Evolutionary conservation across 2,888 invertebrate genomes (phyloP).

Genomic region (Ectemnius cavifrons): DNA sequence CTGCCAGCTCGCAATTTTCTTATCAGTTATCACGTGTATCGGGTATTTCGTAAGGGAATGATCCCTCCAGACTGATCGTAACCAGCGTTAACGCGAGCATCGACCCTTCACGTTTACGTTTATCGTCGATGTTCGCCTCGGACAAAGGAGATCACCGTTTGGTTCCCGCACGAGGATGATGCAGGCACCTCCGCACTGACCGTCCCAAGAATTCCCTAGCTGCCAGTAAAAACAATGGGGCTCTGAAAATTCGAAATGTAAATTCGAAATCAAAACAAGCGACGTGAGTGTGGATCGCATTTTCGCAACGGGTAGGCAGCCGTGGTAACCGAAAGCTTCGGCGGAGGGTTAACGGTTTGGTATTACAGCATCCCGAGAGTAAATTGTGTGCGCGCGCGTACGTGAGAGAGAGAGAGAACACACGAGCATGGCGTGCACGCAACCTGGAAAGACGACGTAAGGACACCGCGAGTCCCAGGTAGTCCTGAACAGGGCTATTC

Average conservation of each 20-base stretch:
- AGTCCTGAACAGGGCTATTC: conserved; percentile 65
- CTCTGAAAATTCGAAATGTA: neutral
- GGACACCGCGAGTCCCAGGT: conserved; percentile 51
- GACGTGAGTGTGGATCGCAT: neutral
- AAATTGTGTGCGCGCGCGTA: conserved; percentile 19
- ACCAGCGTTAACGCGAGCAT: conserved; percentile 37
- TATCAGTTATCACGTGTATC: conserved; percentile 50
- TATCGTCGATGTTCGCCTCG: conserved; percentile 39
- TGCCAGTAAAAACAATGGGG: neutral
- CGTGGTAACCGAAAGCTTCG: conserved; percentile 29
- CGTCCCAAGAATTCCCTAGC: neutral
- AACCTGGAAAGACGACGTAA: conserved; percentile 50
- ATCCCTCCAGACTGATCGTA: conserved; percentile 49
- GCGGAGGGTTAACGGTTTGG: conserved; percentile 49
- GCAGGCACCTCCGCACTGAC: neutral
- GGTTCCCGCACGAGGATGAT: conserved; percentile 3
- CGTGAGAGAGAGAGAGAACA: no score
- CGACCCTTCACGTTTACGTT: conserved; percentile 54
- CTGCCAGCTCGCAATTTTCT: conserved; percentile 31
- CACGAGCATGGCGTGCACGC: conserved; percentile 8
- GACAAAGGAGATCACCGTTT: conserved; percentile 44
- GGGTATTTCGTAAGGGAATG: conserved; percentile 33
- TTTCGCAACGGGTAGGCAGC: neutral
- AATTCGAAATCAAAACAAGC: neutral
- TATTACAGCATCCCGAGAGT: conserved; percentile 40